Evolutionary conservation across 2,888 invertebrate species (phyloP).

Genomic region (Chaetogeoica ovagalla): DNA sequence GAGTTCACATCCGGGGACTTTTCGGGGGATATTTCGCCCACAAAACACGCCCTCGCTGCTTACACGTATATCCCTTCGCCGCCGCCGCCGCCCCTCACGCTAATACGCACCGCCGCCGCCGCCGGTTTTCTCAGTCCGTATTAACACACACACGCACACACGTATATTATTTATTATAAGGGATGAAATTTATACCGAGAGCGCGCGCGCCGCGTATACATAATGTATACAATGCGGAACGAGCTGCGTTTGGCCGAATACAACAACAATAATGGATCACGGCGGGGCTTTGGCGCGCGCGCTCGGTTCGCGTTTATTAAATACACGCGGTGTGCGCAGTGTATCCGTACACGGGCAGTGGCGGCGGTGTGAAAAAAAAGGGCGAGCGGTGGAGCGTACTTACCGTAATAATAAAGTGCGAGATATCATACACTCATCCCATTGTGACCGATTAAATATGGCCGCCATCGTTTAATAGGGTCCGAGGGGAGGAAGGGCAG

Average conservation of each 20-base stretch:
- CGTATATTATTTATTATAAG: slow-evolving; percentile 38
- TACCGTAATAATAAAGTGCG: slow-evolving; percentile 56
- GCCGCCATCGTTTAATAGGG: slow-evolving; percentile 55
- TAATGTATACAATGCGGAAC: slow-evolving; percentile 7
- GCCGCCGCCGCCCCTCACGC: neutral
- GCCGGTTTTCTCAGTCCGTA: slow-evolving; percentile 35
- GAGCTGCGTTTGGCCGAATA: slow-evolving; percentile 22
- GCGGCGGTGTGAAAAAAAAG: slow-evolving; percentile 39
- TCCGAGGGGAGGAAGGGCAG: neutral
- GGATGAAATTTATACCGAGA: slow-evolving; percentile 36
- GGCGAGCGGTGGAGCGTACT: slow-evolving; percentile 48
- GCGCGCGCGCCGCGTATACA: neutral
- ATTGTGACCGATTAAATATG: slow-evolving; percentile 56
- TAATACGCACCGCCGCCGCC: neutral
- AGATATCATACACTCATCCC: slow-evolving; percentile 57
- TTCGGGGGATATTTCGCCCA: slow-evolving; percentile 34
- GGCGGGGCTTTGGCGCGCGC: neutral
- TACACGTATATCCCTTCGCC: too few relatives aligned
- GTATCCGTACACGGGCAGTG: neutral
- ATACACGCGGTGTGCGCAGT: neutral
- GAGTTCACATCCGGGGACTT: slow-evolving; percentile 52
- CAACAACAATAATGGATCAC: slow-evolving; percentile 45
- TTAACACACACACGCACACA: slow-evolving; percentile 15
- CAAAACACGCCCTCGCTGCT: slow-evolving; percentile 43
- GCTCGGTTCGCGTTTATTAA: neutral